Conservation (phyloP, 2,888 invertebrate species). For the Drosophila cracens region DNA sequence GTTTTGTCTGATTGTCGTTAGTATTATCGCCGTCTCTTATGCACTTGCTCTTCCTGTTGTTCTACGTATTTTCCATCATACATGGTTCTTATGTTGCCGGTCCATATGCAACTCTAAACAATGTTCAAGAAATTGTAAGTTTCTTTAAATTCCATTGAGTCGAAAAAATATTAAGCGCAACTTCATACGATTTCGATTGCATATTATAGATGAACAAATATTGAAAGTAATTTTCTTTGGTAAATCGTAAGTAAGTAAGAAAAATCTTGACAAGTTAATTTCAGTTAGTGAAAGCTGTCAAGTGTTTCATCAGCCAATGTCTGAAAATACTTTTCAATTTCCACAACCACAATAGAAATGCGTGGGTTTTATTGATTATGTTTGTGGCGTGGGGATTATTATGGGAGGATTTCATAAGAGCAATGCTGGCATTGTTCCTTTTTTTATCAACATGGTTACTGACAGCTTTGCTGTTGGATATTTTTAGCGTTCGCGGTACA, state of each 20-base stretch:
- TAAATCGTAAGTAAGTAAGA: not conserved
- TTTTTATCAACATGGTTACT: constrained; percentile 40
- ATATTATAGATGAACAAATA: not conserved
- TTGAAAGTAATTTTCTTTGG: not conserved
- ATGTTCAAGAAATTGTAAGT: not conserved
- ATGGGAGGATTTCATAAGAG: constrained; percentile 21
- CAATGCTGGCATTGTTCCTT: not conserved
- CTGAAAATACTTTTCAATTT: constrained; percentile 5
- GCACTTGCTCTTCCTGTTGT: constrained; percentile 8
- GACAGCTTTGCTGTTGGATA: constrained; percentile 44
- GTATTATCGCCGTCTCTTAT: constrained; percentile 26
- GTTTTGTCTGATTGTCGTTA: constrained; percentile 38
- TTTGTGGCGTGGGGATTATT: not conserved
- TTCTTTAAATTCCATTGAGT: not conserved
- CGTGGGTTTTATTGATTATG: constrained; percentile 26
- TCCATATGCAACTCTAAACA: constrained; percentile 18
- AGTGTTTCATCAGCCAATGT: constrained; percentile 9
- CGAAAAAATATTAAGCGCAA: not conserved
- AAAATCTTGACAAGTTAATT: not conserved
- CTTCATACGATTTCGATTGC: not conserved
- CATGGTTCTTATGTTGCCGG: not conserved
- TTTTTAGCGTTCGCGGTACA: constrained; percentile 25
- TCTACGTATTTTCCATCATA: not conserved
- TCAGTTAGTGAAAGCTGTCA: constrained; percentile 3
- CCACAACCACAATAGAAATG: constrained; percentile 6